These are phyloP conservation scores for Gymnoscopelus microlampas DNA, from an alignment of 2,797 vertebrate genomes.

Conservation along the genomic window DNA sequence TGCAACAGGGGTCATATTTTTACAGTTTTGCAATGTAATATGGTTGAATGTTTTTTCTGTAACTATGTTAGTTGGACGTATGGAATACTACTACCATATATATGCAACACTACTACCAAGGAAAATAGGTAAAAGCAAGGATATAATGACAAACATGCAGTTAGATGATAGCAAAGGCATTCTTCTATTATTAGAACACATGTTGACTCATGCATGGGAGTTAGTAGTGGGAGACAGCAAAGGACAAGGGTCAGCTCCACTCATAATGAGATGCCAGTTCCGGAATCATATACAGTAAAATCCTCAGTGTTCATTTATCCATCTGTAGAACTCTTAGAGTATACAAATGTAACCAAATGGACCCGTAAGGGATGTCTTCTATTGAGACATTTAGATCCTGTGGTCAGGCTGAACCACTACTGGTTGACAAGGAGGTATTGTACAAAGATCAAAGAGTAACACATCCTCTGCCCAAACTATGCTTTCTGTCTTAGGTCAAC, in stretches of 20 bases:
- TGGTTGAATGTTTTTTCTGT: background rate
- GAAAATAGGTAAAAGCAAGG: constrained; percentile 2
- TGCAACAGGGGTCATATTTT: background rate
- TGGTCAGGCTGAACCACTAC: no score
- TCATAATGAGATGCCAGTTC: constrained; percentile 24
- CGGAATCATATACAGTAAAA: no score
- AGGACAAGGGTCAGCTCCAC: constrained; percentile 68
- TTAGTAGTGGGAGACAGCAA: constrained; percentile 39
- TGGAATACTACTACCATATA: background rate
- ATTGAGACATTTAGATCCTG: no score
- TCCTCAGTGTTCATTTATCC: no score
- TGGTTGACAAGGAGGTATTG: background rate
- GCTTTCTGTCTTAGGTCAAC: no score
- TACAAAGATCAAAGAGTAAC: no score
- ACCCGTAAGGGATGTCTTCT: no score
- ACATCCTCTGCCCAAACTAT: no score
- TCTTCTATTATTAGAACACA: constrained; percentile 10
- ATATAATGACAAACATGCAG: background rate
- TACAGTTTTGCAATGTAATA: background rate
- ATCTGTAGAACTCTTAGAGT: background rate
- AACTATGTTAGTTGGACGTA: background rate
- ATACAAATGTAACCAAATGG: no score
- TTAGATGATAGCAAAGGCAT: background rate
- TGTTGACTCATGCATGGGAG: constrained; percentile 30
- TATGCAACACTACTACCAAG: background rate